Evolutionary conservation across 2,888 invertebrate genomes (phyloP).

Genomic region (Melieria omissa): DNA sequence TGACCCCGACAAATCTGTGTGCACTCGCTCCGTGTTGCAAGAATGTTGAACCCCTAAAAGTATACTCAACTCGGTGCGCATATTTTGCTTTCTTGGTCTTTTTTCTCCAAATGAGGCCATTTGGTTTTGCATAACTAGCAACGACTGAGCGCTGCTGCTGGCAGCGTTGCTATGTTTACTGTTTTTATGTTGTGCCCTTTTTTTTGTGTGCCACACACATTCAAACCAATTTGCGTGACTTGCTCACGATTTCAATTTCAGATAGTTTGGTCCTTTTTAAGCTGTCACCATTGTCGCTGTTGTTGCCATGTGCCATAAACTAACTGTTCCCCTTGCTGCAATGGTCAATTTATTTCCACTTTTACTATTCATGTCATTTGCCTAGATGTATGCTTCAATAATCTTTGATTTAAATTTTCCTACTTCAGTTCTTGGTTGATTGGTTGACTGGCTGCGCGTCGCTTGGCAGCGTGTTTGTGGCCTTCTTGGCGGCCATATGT

Average conservation of each 20-base stretch:
- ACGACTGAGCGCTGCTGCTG: not conserved
- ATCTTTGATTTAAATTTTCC: slow-evolving; percentile 36
- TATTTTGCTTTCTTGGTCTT: too few species aligned
- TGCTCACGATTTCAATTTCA: slow-evolving; percentile 48
- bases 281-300: not conserved
- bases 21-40: too few species aligned
- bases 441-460: too few species aligned
- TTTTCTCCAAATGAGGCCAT: too few species aligned
- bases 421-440: not conserved
- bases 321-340: slow-evolving; percentile 22
- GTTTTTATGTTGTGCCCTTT: slow-evolving; percentile 20
- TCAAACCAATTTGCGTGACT: slow-evolving; percentile 35
- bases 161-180: not conserved
- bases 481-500: too few species aligned
- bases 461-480: too few species aligned
- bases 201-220: slow-evolving; percentile 18
- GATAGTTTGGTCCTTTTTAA: slow-evolving; percentile 46
- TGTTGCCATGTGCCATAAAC: slow-evolving; percentile 4
- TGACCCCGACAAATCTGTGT: too few species aligned
- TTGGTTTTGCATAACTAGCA: too few species aligned
- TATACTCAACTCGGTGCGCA: too few species aligned
- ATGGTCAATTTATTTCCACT: slow-evolving; percentile 40
- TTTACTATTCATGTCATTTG: slow-evolving; percentile 30
- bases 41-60: too few species aligned
- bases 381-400: slow-evolving; percentile 40